Evolutionary conservation across 2,888 invertebrate genomes (phyloP).

Genomic region (Mesorhabditis belari): DNA sequence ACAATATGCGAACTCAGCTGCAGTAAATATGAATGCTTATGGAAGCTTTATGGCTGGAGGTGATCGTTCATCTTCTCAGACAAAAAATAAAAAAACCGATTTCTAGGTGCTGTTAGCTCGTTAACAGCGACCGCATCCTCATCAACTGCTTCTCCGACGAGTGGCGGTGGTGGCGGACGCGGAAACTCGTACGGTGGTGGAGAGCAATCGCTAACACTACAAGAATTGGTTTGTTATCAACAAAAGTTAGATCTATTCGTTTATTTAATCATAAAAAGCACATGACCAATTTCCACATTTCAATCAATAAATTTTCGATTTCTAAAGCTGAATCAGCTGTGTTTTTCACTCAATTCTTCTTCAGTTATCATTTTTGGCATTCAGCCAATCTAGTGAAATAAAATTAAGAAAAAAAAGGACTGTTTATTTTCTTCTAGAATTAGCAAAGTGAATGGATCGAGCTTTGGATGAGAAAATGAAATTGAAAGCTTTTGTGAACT

Average conservation of each 20-base stretch:
- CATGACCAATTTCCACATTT: too few species aligned
- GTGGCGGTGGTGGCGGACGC: constrained; percentile 2
- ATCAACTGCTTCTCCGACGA: constrained; percentile 3
- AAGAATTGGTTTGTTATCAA: constrained; percentile 18
- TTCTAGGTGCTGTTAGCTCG: constrained; percentile 1
- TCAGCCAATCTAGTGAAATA: background rate
- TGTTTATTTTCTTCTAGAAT: too few species aligned
- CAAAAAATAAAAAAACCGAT: background rate
- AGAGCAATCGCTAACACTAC: constrained; percentile 21
- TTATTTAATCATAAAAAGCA: too few species aligned
- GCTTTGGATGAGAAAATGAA: too few species aligned
- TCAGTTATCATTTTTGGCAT: background rate
- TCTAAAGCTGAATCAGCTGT: background rate
- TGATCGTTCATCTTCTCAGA: constrained; percentile 4
- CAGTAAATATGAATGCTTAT: constrained; percentile 18
- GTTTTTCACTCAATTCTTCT: background rate
- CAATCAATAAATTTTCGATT: too few species aligned
- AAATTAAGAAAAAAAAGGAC: too few species aligned
- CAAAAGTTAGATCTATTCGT: background rate
- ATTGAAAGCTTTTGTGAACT: background rate
- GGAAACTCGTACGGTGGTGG: constrained; percentile 4
- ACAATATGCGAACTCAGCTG: constrained; percentile 17
- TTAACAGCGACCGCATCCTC: constrained; percentile 10
- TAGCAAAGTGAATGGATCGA: too few species aligned
- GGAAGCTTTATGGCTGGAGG: background rate